Base-by-base conservation (phyloP, 2,797 vertebrate genomes). In the Pampus argenteus region DNA sequence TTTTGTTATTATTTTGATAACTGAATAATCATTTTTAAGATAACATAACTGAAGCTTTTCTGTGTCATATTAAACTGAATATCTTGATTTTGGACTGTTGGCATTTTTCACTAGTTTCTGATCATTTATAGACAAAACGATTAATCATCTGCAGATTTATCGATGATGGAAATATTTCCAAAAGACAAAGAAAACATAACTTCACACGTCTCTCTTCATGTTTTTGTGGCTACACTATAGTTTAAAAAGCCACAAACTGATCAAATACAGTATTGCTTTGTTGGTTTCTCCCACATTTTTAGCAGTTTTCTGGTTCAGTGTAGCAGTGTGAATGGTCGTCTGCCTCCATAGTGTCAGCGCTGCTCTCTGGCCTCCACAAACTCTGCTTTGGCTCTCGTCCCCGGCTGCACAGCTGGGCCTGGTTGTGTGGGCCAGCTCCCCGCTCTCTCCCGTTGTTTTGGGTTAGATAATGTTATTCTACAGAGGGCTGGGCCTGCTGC, bases 381-480 rank as follows among this genome's bases (percentile, higher is more conserved):
- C 74, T 75, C 69, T 84, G 85, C 73, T 66, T 86, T 87, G 86
- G 90, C 90, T 48, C 49, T 6, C 8, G 40, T 78, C 83, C 79
- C 79, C 8, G 63, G 71, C 71, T 82, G 86, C 80, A 86, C 92
- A 92, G 92, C 92, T 92, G 93, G 89, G 78, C 74, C 77, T 63
- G 73, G 64, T 73, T 85, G 83, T 86, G 75, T 86, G 79, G 86
- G 84, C 86, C 83, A 65, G 76, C 79, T 77, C 71, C 74, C 74
- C 56, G 14, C 83, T 78, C 82, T 78, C 82, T 86, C 88, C 81
- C 17, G 76, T 75, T 90, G 88, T 89, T 93, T 85, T 87, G 89
- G 82, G 88, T 92, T 91, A 84, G 92, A 93, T 93, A 89, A 92
- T 91, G 89, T 94, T 93, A 91, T 94, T 93, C 86, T 89, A 87